Percentiles rank a stretch among this genome's conserved stretches.
Conservation (phyloP, 2,797 vertebrate genomes). For the Myotis planiceps region DNA sequence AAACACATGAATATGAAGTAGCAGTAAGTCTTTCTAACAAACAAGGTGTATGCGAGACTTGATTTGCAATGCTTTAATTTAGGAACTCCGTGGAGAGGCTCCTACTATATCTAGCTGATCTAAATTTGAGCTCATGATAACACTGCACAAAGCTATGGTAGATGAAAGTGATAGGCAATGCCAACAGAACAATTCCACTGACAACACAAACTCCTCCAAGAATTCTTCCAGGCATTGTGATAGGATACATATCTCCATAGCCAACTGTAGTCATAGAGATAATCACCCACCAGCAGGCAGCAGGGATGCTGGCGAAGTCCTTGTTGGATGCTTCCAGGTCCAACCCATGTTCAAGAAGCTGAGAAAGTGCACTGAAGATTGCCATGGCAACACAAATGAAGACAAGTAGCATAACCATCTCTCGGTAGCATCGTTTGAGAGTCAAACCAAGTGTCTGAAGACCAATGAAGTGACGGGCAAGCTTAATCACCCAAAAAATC, state of each 20-base stretch:
- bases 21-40: slow-evolving; percentile 66
- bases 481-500: slow-evolving; percentile 99
- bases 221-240: slow-evolving; percentile 96
- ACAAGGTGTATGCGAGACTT: slow-evolving; percentile 72
- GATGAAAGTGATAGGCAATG: slow-evolving; percentile 99
- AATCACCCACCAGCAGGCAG: slow-evolving; percentile 99
- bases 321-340: slow-evolving; percentile 94
- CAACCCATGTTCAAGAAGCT: slow-evolving; percentile 97
- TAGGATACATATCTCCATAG: slow-evolving; percentile 98
- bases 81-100: slow-evolving; percentile 94
- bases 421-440: slow-evolving; percentile 96
- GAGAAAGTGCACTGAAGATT: slow-evolving; percentile 98
- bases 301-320: slow-evolving; percentile 98
- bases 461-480: slow-evolving; percentile 98
- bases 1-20: slow-evolving; percentile 70
- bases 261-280: slow-evolving; percentile 99
- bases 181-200: slow-evolving; percentile 97
- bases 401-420: slow-evolving; percentile 99
- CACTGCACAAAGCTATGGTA: slow-evolving; percentile 99
- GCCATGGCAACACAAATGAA: slow-evolving; percentile 99
- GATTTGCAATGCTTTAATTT: slow-evolving; percentile 85
- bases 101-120: slow-evolving; percentile 94
- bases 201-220: slow-evolving; percentile 98
- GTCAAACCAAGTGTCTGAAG: slow-evolving; percentile 98
- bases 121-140: slow-evolving; percentile 97